phyloP scores from a whole-genome alignment of 2,797 vertebrate species.

The Microctenopoma lineatum region DNA sequence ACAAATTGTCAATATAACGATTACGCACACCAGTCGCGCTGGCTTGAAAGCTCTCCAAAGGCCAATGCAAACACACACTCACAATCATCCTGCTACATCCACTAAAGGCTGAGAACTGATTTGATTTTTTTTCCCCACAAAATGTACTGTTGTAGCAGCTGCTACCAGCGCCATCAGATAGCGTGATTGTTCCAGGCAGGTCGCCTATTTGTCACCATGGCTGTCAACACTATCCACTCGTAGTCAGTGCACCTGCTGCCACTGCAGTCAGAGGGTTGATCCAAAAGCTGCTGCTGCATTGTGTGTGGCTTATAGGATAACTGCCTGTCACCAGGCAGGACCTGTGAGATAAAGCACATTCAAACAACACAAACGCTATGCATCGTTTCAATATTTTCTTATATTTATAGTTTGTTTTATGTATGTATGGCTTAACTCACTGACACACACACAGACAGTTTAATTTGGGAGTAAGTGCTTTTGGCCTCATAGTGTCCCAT shows the following conservation, averaged over 20 bases:
- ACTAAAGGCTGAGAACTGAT: conserved; percentile 8
- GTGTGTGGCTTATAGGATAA: conserved; percentile 49
- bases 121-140: conserved; percentile 8
- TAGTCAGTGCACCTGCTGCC: conserved; percentile 58
- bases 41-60: not conserved
- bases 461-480: not conserved
- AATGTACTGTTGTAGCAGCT: conserved; percentile 51
- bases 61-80: not conserved
- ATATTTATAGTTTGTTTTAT: too few relatives aligned
- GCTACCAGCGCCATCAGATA: conserved; percentile 65
- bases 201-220: conserved; percentile 39
- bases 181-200: conserved; percentile 51
- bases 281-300: conserved; percentile 44
- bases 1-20: not conserved
- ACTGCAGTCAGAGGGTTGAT: conserved; percentile 42
- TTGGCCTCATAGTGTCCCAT: not conserved
- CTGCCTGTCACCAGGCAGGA: conserved; percentile 40
- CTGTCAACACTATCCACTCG: conserved; percentile 49
- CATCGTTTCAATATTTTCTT: not conserved
- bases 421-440: conserved; percentile 3
- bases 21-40: not conserved
- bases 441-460: conserved; percentile 11
- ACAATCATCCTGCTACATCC: conserved; percentile 2
- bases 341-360: conserved; percentile 39
- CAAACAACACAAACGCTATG: conserved; percentile 7